Evolutionary conservation across 1,140 invertebrate species (phyloP).

Genomic region (Aphidius ervi): DNA sequence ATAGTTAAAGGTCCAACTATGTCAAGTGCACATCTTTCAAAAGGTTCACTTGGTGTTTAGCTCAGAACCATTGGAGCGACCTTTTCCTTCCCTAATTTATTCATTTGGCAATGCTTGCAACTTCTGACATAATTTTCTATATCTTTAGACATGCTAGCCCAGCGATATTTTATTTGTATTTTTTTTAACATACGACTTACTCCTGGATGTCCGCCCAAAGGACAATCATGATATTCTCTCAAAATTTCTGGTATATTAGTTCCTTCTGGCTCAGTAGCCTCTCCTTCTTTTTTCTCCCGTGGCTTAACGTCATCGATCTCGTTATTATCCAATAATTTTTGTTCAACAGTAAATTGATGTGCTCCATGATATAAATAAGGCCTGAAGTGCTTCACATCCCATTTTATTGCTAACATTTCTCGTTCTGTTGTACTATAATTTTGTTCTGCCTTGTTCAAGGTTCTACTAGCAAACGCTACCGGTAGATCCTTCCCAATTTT

Average conservation of each 20-base stretch:
- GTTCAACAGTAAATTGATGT: constrained; percentile 2
- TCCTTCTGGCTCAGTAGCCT: background rate
- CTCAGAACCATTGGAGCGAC: constrained; percentile 28
- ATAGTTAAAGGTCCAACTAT: constrained; percentile 34
- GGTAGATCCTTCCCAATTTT: background rate
- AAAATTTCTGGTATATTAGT: constrained; percentile 1
- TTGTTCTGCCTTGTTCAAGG: background rate
- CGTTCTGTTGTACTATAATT: background rate
- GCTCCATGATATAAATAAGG: constrained; percentile 7
- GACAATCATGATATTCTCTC: constrained; percentile 28
- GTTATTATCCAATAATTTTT: background rate
- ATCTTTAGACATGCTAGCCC: constrained; percentile 28
- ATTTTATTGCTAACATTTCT: background rate
- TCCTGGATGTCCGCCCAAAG: constrained; percentile 32
- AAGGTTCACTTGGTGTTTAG: constrained; percentile 17
- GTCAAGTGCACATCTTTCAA: constrained; percentile 30
- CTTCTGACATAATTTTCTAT: constrained; percentile 18
- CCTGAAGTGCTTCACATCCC: background rate
- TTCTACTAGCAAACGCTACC: constrained; percentile 2
- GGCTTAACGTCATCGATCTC: background rate
- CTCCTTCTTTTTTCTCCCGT: background rate
- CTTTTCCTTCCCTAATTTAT: constrained; percentile 24
- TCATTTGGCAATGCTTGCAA: constrained; percentile 25
- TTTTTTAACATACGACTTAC: constrained; percentile 28
- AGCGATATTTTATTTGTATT: constrained; percentile 30